phyloP scores from a whole-genome alignment of 2,888 invertebrate species.

The Chouioia cunea region DNA sequence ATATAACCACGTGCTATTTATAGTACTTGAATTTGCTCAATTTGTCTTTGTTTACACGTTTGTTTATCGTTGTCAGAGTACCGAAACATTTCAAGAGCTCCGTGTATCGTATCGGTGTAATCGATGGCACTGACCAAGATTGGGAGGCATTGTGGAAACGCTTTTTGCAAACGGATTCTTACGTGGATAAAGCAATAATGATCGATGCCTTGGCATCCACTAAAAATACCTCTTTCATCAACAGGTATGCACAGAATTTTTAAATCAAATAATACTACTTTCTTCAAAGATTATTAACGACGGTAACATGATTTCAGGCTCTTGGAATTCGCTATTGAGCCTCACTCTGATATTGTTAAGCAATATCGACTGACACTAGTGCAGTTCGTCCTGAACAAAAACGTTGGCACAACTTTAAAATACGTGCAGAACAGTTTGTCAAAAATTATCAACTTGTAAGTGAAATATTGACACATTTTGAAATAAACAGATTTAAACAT shows the following conservation, averaged over 20 bases:
- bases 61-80: constrained; percentile 38
- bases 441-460: constrained; percentile 52
- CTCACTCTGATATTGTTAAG: constrained; percentile 49
- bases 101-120: constrained; percentile 80
- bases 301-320: constrained; percentile 42
- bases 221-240: constrained; percentile 70
- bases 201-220: constrained; percentile 80
- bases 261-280: not conserved
- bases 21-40: not conserved
- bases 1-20: not conserved
- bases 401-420: constrained; percentile 52
- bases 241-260: constrained; percentile 66
- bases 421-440: constrained; percentile 55
- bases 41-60: not conserved
- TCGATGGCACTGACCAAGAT: constrained; percentile 74
- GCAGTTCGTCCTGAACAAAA: constrained; percentile 51
- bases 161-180: constrained; percentile 73
- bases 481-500: not conserved
- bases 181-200: constrained; percentile 78
- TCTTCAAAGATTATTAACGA: not conserved
- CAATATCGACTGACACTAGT: constrained; percentile 55
- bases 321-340: constrained; percentile 44
- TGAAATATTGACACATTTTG: constrained; percentile 19
- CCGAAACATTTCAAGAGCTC: constrained; percentile 73
- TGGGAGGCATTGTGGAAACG: constrained; percentile 77